phyloP scores from a whole-genome alignment of 2,797 vertebrate genomes.

The Siniperca scherzeri region DNA sequence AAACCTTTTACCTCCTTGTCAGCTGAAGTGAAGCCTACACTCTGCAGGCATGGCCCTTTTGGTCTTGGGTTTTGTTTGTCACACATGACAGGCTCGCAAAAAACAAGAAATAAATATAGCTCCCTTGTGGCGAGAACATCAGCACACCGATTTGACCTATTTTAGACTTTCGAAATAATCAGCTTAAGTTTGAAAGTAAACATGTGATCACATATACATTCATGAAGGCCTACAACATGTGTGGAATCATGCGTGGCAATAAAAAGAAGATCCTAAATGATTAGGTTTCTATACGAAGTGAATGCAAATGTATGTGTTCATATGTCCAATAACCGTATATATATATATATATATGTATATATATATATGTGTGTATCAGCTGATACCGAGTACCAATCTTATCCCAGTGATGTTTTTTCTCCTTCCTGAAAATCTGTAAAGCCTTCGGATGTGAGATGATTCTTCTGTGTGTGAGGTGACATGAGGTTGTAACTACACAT shows the following conservation, averaged over 20 bases:
- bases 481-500: not conserved
- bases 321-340: too few species aligned
- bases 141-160: constrained; percentile 20
- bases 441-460: not conserved
- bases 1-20: constrained; percentile 63
- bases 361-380: too few species aligned
- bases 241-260: not conserved
- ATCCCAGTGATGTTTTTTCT: too few species aligned
- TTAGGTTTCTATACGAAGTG: not conserved
- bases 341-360: too few species aligned
- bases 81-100: constrained; percentile 26
- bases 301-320: too few species aligned
- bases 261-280: not conserved
- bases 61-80: not conserved
- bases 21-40: constrained; percentile 44
- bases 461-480: too few species aligned
- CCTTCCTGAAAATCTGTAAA: not conserved
- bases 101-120: constrained; percentile 26
- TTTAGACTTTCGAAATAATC: constrained; percentile 31
- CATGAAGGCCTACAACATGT: not conserved
- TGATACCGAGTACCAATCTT: too few species aligned
- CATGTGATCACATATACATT: not conserved
- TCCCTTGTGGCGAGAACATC: constrained; percentile 33
- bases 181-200: constrained; percentile 10
- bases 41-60: constrained; percentile 48